Base-by-base conservation (phyloP, 64 coral and sea anemone genomes). In the Actinia tenebrosa region DNA sequence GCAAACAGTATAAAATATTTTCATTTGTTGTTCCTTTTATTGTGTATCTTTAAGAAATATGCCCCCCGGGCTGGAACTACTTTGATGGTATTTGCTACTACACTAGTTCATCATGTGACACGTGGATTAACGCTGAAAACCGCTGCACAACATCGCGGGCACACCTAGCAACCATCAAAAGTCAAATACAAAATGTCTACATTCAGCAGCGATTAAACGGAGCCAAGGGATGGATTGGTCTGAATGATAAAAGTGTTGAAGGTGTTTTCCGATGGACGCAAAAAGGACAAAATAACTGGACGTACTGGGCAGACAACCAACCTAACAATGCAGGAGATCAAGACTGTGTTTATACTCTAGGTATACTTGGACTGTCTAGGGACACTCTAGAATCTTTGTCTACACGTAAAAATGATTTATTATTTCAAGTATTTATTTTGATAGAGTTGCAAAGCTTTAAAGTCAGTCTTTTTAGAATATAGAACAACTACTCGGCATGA, bases 31-130 rank as follows among this genome's bases (percentile, higher is more conserved):
- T 60, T 47, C 44, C 4, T 63, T 56, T 68, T 53, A 44, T 1
- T 56, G 7, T 22, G 27, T 61, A 9, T 37, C 1, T 37, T 79
- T 44, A 19, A 89, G 88, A 89, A 13, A 86, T 93, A 50, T 93
- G 92, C 56, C 30, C 87, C n/a, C 84, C 88, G 5, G 92, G 88
- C 0, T 94, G 92, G 92, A 87, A 84, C 7, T 94, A 94, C 80
- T 94, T 94, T 83, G 82, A 71, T 50, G 88, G 92, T 4, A 23
- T 90, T 16, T 94, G 92, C 42, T 87, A 84, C 47, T 46, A 20
- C 4, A 84, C 75, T 3, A 90, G 62, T 26, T 54, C 53, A 2
- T 83, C 85, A 19, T 94, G 92, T 77, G 82, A 89, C 3, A 94
- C 79, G 13, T 94, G 92, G 92, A 26, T 18, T 3, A 63, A 53